Conservation (phyloP, 2,888 invertebrate species). For the Zele albiditarsus region DNA sequence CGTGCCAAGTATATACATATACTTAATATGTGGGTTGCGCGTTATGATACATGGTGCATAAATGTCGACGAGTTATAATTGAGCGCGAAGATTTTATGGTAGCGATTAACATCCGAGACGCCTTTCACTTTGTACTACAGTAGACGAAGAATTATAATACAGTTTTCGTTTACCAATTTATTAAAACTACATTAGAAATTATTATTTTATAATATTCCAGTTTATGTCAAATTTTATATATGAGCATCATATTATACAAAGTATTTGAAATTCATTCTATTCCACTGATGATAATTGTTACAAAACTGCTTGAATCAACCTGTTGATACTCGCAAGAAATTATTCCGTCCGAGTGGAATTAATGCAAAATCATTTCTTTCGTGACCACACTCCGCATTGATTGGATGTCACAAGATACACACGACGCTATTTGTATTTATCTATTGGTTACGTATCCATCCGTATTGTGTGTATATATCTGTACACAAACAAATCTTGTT, state of each 20-base stretch:
- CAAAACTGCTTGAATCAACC: background rate
- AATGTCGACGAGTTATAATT: constrained; percentile 51
- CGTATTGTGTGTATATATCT: background rate
- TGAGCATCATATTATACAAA: background rate
- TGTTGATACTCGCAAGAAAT: background rate
- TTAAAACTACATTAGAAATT: background rate
- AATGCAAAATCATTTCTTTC: background rate
- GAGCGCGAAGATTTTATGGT: constrained; percentile 50
- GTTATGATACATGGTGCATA: constrained; percentile 47
- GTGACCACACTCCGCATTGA: background rate
- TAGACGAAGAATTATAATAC: background rate
- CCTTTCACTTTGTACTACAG: constrained; percentile 37
- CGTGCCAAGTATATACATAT: constrained; percentile 14
- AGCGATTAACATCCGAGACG: constrained; percentile 38
- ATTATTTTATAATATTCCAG: background rate
- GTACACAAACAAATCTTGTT: constrained; percentile 27
- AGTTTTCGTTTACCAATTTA: background rate
- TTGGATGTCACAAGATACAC: background rate
- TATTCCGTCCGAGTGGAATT: background rate
- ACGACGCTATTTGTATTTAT: background rate
- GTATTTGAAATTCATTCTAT: background rate
- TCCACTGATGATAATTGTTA: background rate
- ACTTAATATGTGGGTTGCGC: constrained; percentile 43
- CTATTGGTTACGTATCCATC: background rate
- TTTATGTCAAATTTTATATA: background rate